Evolutionary conservation across 2,888 invertebrate genomes (phyloP), one percentile per base, ranked within the genome.

Genomic region (Leucania comma): DNA sequence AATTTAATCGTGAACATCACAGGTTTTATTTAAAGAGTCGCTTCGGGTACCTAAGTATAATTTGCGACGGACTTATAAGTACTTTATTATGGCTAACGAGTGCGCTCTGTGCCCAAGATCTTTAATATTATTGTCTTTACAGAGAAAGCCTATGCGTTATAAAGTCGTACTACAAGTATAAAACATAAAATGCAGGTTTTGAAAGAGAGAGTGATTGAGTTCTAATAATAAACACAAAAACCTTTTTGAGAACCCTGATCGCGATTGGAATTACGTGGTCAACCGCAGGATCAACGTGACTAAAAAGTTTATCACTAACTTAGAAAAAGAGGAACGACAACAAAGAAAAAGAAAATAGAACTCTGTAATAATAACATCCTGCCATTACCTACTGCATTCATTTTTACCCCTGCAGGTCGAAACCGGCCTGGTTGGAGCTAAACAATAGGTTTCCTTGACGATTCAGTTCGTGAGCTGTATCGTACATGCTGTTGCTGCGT

Each of bases 401-500:
- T 53, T 26, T 54, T 26, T 22, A 14, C 14, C 32, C 9, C 4
- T 38, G 3, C 17, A 20, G 9, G 4, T 42, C 6, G 32, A 24
- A 29, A 32, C 53, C 6, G 35, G 32, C 42, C 51, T 26, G 54
- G n/a, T 29, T 67, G 8, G 29, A 29, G n/a, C 14, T n/a, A 0
- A 24, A 24, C 1, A 32, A 38, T 63, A 58, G n/a, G 3, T 38
- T 70, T 74, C 20, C 20, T 54, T 75, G 5, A 17, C 9, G n/a
- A 66, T 56, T 68, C 24, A 67, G 32, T 42, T 42, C 77, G 68
- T 68, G 48, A 32, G 32, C n/a, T 26, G 68, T 48, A 67, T 48
- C 38, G 48, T 48, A 14, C 6, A 3, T 14, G 54, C 26, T 14
- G 32, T 26, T 42, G 26, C 26, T 32, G 26, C 51, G 69, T 54